Evolutionary conservation across 2,113 vertebrate genomes (phyloP), one percentile per base, ranked within the genome.

Genomic region (Suncus etruscus): DNA sequence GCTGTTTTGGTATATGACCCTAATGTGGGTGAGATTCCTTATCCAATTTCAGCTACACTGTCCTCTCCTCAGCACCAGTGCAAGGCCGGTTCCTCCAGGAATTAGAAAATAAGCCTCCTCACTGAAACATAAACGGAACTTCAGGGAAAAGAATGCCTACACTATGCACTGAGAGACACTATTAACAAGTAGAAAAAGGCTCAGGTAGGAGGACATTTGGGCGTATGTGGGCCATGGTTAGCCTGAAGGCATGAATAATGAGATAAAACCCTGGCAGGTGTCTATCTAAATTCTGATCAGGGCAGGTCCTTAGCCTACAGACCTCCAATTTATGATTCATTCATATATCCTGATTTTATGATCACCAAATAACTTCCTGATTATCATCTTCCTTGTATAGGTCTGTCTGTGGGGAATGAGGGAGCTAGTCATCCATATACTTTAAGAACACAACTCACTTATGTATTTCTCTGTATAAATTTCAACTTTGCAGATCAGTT

Each of bases 341-440:
- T 8, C 75, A 68, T 68, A 66, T 78, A 81, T 61, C 22, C 83
- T 84, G 76, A 81, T 84, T 94, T 87, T 54, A 24, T 1, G 4
- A 32, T 93, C 50, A 39, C 58, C 27, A 93, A 68, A 91, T 84
- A 93, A 69, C 81, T 48, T 63, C 48, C 76, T 45, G 87, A 87
- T 89, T 75, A 29, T 9, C 14, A 70, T 82, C 69, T 83, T 84
- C 81, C 75, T 50, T 84, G 27, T 31, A 22, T 16, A 85, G 80
- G 54, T 63, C 86, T 58, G 39, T 39, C 65, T 29, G 58, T 39
- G 29, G 58, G 51, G 47, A 77, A 93, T 63, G 86, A 80, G 61
- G 32, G 39, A 91, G 69, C 65, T 29, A 22, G 48, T 22, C 48
- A 78, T 32, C 48, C 54, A 58, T 58, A 48, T 85, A 68, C 63